A percentile compares a stretch with the other conserved stretches of the same genome.
These are phyloP conservation scores for Oligia latruncula DNA, from an alignment of 2,888 invertebrate species.

Conservation along the genomic window DNA sequence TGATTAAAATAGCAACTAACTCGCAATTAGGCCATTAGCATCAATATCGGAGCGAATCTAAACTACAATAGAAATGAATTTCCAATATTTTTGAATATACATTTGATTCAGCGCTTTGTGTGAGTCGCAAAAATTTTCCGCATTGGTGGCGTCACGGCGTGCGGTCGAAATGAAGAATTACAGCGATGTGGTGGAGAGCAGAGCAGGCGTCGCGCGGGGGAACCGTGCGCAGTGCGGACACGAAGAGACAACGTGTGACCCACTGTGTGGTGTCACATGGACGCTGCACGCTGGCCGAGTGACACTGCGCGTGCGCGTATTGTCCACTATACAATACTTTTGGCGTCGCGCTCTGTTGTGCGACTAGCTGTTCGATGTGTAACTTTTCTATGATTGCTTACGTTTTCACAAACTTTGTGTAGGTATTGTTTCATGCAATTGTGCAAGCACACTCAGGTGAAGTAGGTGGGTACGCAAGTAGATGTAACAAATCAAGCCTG, in stretches of 20 bases:
- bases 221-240: neutral
- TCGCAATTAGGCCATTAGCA: constrained; percentile 25
- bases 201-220: too few species aligned
- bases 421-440: neutral
- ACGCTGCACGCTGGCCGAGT: neutral
- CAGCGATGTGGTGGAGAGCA: constrained; percentile 8
- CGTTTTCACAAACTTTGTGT: neutral
- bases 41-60: neutral
- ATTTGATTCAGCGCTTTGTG: constrained; percentile 23
- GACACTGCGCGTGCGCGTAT: constrained; percentile 9
- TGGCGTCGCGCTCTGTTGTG: neutral
- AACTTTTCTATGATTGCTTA: constrained; percentile 15
- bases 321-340: constrained; percentile 26
- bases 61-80: constrained; percentile 1
- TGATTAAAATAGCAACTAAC: constrained; percentile 3
- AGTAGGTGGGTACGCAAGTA: neutral
- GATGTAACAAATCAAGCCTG: neutral
- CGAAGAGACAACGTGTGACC: neutral
- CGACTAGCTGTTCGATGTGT: constrained; percentile 6
- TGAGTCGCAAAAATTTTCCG: neutral
- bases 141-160: neutral
- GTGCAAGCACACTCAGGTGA: neutral
- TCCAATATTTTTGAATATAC: constrained; percentile 12
- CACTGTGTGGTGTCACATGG: neutral
- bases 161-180: constrained; percentile 9